phyloP scores from a whole-genome alignment of 2,888 invertebrate genomes.

The Baronia brevicornis region DNA sequence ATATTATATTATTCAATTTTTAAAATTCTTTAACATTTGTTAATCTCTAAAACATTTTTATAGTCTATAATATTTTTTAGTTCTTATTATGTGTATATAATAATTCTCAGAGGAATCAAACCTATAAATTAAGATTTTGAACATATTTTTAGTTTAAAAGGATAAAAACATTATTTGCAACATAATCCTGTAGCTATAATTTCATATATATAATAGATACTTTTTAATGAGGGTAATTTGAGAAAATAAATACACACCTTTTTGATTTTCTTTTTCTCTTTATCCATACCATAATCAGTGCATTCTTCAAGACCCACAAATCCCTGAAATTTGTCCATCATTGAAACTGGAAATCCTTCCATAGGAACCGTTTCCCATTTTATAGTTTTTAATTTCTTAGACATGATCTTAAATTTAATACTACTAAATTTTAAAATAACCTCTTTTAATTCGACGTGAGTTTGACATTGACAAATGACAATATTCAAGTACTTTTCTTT shows the following conservation, averaged over 20 bases:
- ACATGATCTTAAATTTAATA: conserved; percentile 34
- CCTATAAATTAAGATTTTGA: too few species aligned
- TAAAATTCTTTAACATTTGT: too few species aligned
- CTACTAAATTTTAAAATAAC: conserved; percentile 9
- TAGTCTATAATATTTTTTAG: too few species aligned
- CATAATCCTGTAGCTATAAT: too few species aligned
- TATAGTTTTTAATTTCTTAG: conserved; percentile 49
- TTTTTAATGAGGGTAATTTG: conserved; percentile 11
- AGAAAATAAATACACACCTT: conserved; percentile 37
- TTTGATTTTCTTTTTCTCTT: conserved; percentile 44
- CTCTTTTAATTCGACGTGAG: conserved; percentile 15
- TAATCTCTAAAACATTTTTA: too few species aligned
- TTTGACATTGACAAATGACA: conserved; percentile 19
- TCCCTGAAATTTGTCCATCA: conserved; percentile 74
- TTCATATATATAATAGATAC: too few species aligned
- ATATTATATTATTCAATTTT: too few species aligned
- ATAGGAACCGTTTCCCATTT: conserved; percentile 81
- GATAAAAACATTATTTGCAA: not conserved
- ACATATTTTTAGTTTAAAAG: too few species aligned
- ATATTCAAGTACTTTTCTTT: too few species aligned
- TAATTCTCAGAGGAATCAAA: too few species aligned
- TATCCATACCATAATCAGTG: conserved; percentile 78
- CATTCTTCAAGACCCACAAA: conserved; percentile 88
- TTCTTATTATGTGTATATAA: too few species aligned
- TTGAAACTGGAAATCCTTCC: conserved; percentile 66